These are phyloP conservation scores for Epinotia ramella DNA, from an alignment of 2,888 invertebrate species.

Conservation along the genomic window DNA sequence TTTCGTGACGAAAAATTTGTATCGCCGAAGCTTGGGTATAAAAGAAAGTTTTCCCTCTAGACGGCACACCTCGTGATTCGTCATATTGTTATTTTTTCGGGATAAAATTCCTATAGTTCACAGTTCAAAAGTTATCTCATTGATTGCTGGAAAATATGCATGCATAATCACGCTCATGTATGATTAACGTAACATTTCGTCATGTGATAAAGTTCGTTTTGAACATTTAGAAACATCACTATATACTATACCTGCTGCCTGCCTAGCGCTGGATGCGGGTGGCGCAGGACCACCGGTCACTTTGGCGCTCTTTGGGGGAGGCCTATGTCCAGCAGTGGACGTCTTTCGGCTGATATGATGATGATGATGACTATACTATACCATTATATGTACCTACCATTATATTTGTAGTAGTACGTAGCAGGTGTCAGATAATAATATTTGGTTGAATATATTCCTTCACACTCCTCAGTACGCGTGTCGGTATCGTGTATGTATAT, in stretches of 20 bases:
- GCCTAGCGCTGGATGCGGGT: no score
- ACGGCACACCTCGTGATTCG: conserved; percentile 31
- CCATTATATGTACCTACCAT: no score
- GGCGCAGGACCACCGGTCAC: no score
- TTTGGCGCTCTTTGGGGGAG: no score
- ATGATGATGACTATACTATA: no score
- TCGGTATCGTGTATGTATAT: background rate
- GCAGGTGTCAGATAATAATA: background rate
- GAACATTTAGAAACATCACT: background rate
- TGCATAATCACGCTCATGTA: background rate
- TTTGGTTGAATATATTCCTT: background rate
- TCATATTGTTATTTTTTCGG: conserved; percentile 15
- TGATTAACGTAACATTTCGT: conserved; percentile 5
- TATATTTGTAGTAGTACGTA: background rate
- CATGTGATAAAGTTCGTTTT: background rate
- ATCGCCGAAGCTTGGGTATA: conserved; percentile 50
- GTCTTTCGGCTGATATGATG: no score
- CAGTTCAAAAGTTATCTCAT: conserved; percentile 14
- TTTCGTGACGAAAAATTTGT: conserved; percentile 50
- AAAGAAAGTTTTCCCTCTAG: conserved; percentile 49
- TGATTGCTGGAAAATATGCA: conserved; percentile 3
- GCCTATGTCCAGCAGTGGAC: no score
- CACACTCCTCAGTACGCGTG: background rate
- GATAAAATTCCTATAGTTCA: conserved; percentile 16
- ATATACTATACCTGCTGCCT: no score